Base-by-base conservation (phyloP, 2,113 vertebrate genomes). In the Salvelinus alpinus region DNA sequence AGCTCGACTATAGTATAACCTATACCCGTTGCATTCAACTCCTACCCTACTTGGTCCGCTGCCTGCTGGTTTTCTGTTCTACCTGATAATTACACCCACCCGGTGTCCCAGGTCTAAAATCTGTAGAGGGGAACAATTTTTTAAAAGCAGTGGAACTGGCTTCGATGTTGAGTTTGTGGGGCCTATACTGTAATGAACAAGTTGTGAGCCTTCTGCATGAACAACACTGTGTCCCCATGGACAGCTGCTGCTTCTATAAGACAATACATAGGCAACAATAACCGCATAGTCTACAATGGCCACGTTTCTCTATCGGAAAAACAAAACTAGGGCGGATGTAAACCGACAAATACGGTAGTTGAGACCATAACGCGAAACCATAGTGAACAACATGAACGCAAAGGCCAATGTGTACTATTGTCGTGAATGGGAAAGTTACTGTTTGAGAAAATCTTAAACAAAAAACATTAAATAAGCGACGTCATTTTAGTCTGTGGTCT, bases 231-330 rank as follows among this genome's bases (percentile, higher is more conserved):
- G 64, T 66, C 70, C 83, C 76, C 75, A 80, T 90, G 80, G 87
- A 89, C 88, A 86, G 85, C 84, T 82, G 74, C 74, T 25, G 71
- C 71, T 70, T 29, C 68, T 54, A 31, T 51, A 48, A 87, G 87
- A 90, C 84, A 86, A 90, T 86, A 59, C 70, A 87, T 84, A 86
- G 84, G 82, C 70, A 72, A 72, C 70, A 72, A 59, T 71, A 57
- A 18, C 13, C 7, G 6, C 25, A n/a, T 18, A 24, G 27, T 13
- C 29, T 29, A 75, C 79, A 87, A 87, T 86, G 90, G 89, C 89
- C 91, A 93, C 91, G 91, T 90, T 92, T 87, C 74, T 72, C 76
- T 62, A 72, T 88, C 80, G 83, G 87, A 90, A 90, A 86, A 84
- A 72, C 73, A 83, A 44, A 89, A 86, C 83, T 76, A 83, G 89